Evolutionary conservation across 2,113 vertebrate genomes (phyloP), one percentile per base, ranked within the genome.

Genomic region (Meriones unguiculatus): DNA sequence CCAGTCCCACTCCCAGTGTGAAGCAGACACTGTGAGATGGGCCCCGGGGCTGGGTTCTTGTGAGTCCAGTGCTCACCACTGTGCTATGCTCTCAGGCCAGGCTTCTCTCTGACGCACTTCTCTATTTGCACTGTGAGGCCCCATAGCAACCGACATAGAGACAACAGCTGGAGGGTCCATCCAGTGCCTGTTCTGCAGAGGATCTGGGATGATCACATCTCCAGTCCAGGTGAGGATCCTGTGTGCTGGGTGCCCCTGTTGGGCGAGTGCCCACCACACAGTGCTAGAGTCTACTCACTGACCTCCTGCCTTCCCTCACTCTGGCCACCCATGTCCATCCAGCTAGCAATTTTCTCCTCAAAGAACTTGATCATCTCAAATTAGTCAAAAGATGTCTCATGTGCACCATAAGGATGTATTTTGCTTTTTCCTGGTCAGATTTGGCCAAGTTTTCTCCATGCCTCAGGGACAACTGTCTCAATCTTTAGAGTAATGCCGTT

Each of bases 1-100:
- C 10, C 5, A n/a, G 10, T 20, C 13, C 22, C 20, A 2, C 3
- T 3, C 8, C 8, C 24, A 4, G 6, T 12, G 7, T 24, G 46
- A 46, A 25, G 76, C n/a, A 24, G 78, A 95, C 64, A 11, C 8
- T 20, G 54, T 18, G 25, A 54, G 6, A 35, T 46, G 38, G 18
- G 3, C 20, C 13, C 38, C 24, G 14, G 17, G 22, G 41, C 73
- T 54, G 54, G 54, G 73, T 24, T 93, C 2, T 8, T 9, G 41
- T 32, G 35, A 64, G 9, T 65, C 4, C 8, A 35, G 0, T 41
- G 35, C 38, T 52, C n/a, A 2, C 46, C 52, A 8, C 2, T 30
- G 8, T 18, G 91, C n/a, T 24, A 0, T 32, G 24, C 35, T 38
- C 94, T 89, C 76, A 65, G 28, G 69, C 24, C 59, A 89, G 87